Conservation (phyloP, 2,888 invertebrate genomes). For the Antheraea assamensis region DNA sequence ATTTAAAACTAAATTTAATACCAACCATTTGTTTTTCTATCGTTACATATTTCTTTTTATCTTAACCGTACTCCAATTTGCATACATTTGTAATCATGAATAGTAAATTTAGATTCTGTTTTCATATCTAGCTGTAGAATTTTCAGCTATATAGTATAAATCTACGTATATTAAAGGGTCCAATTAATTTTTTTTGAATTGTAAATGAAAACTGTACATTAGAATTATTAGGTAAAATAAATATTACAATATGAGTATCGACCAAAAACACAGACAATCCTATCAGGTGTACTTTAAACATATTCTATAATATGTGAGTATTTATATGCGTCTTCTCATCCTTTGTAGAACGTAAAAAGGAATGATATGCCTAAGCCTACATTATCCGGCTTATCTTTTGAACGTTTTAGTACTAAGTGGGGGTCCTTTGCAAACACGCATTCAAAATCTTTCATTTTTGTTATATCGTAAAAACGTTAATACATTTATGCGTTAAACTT, state of each 20-base stretch:
- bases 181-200: not conserved
- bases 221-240: not conserved
- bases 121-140: not conserved
- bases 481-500: too few relatives aligned
- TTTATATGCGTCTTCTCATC: too few relatives aligned
- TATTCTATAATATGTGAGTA: too few relatives aligned
- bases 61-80: not conserved
- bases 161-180: not conserved
- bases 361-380: too few relatives aligned
- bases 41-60: not conserved
- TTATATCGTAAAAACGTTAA: too few relatives aligned
- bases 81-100: not conserved
- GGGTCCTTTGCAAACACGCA: too few relatives aligned
- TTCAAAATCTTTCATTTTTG: too few relatives aligned
- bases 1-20: not conserved
- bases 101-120: not conserved
- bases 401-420: too few relatives aligned
- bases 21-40: not conserved
- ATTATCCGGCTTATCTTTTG: too few relatives aligned
- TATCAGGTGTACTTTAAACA: too few relatives aligned
- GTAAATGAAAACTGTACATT: not conserved
- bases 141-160: too few relatives aligned
- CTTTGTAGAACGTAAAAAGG: too few relatives aligned
- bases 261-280: not conserved
- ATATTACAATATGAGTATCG: not conserved